Conservation (phyloP, 2,113 vertebrate genomes). For the Apodemus sylvaticus region DNA sequence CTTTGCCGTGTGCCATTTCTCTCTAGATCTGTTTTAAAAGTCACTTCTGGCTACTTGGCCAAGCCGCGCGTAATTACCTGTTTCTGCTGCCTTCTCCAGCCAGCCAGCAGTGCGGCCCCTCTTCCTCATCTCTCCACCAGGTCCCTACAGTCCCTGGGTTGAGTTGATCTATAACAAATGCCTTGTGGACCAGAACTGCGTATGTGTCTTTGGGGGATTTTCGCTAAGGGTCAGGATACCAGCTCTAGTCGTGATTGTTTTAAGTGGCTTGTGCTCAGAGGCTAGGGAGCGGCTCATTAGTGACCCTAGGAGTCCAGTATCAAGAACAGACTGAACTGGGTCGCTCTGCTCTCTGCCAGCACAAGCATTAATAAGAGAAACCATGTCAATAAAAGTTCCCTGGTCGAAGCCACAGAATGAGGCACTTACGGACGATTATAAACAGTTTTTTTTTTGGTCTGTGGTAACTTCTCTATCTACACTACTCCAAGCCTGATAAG, state of each 20-base stretch:
- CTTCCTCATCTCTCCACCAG: not conserved
- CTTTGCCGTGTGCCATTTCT: constrained; percentile 60
- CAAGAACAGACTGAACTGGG: constrained; percentile 81
- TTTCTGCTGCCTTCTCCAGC: not conserved
- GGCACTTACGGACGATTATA: constrained; percentile 86
- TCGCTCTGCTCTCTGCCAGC: constrained; percentile 76
- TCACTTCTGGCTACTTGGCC: constrained; percentile 54
- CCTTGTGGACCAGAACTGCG: constrained; percentile 36
- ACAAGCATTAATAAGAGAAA: constrained; percentile 82
- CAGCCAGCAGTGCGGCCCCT: constrained; percentile 7
- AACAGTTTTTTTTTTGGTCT: constrained; percentile 81
- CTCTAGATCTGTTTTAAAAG: constrained; percentile 64
- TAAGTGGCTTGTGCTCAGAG: constrained; percentile 81
- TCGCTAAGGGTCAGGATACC: constrained; percentile 54
- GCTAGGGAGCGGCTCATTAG: constrained; percentile 82
- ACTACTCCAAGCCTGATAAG: constrained; percentile 86
- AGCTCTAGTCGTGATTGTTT: constrained; percentile 68
- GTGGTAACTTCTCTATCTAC: constrained; percentile 85
- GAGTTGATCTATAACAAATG: constrained; percentile 57
- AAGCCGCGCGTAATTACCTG: constrained; percentile 72
- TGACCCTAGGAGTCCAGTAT: constrained; percentile 78
- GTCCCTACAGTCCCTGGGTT: not conserved
- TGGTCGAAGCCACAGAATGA: constrained; percentile 81
- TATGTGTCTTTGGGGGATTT: not conserved
- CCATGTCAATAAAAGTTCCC: constrained; percentile 83